phyloP scores from a whole-genome alignment of 1,140 invertebrate genomes.

The Orchestia grillus region DNA sequence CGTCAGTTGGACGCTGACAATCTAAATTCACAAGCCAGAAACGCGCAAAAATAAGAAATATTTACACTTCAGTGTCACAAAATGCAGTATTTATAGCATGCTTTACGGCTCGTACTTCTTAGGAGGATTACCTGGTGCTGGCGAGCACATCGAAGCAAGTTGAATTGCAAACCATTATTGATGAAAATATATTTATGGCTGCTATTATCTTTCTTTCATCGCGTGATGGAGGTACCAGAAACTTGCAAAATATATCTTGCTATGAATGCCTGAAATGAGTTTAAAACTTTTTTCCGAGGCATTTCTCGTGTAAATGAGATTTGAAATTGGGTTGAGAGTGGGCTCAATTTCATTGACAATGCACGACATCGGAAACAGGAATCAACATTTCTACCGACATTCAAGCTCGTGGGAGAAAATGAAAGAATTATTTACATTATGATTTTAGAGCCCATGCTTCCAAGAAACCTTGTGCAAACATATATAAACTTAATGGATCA shows the following conservation, averaged over 20 bases:
- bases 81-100: background rate
- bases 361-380: background rate
- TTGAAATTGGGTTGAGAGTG: background rate
- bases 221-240: no score
- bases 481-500: background rate
- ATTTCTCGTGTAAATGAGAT: background rate
- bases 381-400: no score
- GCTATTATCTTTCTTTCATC: no score
- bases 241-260: no score
- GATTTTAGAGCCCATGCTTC: background rate
- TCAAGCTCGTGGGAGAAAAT: no score
- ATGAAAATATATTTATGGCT: background rate
- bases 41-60: background rate
- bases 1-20: no score
- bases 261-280: background rate
- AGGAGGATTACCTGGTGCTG: background rate
- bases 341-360: background rate
- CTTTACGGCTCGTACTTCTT: background rate
- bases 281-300: background rate
- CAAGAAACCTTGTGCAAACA: background rate
- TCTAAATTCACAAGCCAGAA: background rate
- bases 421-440: background rate
- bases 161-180: background rate
- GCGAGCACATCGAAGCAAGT: background rate
- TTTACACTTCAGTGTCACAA: background rate